Percentiles rank a stretch among this genome's conserved stretches.
Evolutionary conservation across 2,888 invertebrate genomes (phyloP).

Genomic region (Schrankia costaestrigalis): DNA sequence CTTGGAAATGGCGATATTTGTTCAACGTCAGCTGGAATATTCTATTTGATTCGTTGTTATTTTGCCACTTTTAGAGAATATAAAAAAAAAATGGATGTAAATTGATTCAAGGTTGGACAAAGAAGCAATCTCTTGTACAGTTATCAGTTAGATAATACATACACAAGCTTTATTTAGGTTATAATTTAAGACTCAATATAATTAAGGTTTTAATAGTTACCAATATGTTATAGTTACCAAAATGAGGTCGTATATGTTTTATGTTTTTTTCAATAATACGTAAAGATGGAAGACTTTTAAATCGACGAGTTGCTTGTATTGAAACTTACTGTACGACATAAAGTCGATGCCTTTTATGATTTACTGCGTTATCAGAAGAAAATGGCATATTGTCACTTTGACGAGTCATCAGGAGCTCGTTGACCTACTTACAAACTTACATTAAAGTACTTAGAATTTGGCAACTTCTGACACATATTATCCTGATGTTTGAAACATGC

Average conservation of each 20-base stretch:
- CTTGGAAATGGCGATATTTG: slow-evolving; percentile 15
- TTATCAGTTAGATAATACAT: slow-evolving; percentile 13
- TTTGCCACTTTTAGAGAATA: background rate
- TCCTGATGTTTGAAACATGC: no score
- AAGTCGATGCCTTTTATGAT: slow-evolving; percentile 9
- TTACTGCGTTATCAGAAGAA: slow-evolving; percentile 9
- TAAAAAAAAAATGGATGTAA: slow-evolving; percentile 4
- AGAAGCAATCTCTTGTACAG: slow-evolving; percentile 1
- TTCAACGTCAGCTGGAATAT: slow-evolving; percentile 4
- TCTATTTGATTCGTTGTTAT: background rate
- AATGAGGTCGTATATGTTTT: slow-evolving; percentile 18
- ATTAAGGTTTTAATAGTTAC: slow-evolving; percentile 18
- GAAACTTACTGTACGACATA: slow-evolving; percentile 3
- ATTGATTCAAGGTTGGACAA: background rate
- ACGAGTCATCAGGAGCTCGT: slow-evolving; percentile 7
- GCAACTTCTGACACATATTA: no score
- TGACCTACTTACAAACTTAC: slow-evolving; percentile 18
- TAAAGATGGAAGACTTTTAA: slow-evolving; percentile 2
- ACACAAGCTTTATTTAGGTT: slow-evolving; percentile 32
- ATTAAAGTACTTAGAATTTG: slow-evolving; percentile 9
- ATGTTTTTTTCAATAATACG: slow-evolving; percentile 5
- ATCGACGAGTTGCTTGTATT: slow-evolving; percentile 2
- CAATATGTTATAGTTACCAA: slow-evolving; percentile 24
- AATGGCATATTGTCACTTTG: slow-evolving; percentile 10
- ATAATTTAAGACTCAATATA: slow-evolving; percentile 12